These are phyloP conservation scores for Hycleus cichorii DNA, from an alignment of 1,140 invertebrate genomes.

Conservation along the genomic window DNA sequence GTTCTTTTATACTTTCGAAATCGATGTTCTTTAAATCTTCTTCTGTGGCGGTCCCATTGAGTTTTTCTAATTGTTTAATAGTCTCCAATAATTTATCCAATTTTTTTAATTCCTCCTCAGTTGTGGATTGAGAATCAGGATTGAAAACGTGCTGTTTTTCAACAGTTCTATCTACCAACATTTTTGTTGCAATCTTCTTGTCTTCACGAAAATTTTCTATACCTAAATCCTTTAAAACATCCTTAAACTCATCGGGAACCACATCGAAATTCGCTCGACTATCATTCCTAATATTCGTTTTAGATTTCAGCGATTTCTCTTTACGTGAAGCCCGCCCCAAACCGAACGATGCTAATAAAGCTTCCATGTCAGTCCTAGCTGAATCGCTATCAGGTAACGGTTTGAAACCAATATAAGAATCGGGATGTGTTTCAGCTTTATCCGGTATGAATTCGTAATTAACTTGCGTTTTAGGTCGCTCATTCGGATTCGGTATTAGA, in stretches of 20 bases:
- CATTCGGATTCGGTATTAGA: constrained; percentile 29
- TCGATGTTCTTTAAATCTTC: constrained; percentile 35
- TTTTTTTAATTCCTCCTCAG: constrained; percentile 42
- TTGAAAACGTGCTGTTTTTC: constrained; percentile 32
- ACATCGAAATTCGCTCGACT: constrained; percentile 38
- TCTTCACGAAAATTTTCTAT: constrained; percentile 24
- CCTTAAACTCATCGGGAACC: constrained; percentile 46
- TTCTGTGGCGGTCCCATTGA: constrained; percentile 41
- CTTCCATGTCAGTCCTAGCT: constrained; percentile 48
- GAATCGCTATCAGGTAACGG: constrained; percentile 45
- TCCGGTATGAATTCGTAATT: constrained; percentile 14
- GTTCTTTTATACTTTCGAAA: constrained; percentile 30
- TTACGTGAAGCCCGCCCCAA: constrained; percentile 36
- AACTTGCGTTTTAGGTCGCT: constrained; percentile 15
- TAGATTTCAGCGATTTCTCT: constrained; percentile 16
- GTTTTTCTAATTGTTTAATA: constrained; percentile 37
- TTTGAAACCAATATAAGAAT: constrained; percentile 52
- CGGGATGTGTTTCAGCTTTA: constrained; percentile 33
- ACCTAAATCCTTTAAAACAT: constrained; percentile 47
- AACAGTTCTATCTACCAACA: neutral
- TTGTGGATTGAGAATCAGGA: constrained; percentile 27
- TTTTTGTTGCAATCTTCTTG: constrained; percentile 6
- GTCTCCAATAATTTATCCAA: constrained; percentile 40
- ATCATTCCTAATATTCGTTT: neutral
- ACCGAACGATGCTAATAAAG: constrained; percentile 50